Base-by-base conservation (phyloP, 2,797 vertebrate species). In the Sebastes elongatus region DNA sequence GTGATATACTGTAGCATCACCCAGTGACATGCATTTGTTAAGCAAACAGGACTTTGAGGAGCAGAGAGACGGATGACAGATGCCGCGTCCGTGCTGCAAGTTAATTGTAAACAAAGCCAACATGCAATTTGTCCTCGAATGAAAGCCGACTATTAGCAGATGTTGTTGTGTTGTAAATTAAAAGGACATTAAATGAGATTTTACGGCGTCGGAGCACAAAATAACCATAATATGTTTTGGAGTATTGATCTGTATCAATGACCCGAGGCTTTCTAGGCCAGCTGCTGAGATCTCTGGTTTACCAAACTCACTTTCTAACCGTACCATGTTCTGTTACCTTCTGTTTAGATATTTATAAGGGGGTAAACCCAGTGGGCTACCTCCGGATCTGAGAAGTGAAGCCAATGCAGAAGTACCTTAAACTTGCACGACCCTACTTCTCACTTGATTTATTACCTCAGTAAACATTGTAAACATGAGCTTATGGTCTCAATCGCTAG, bases 31-130 rank as follows among this genome's bases (percentile, higher is more conserved):
- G 49, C 20, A 38, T 77, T 76, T 71, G 63, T 78, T 79, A 72
- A 84, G 76, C 62, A 75, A 83, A 81, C 84, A 55, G 74, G 72
- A 55, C 25, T 73, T 27, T 69, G 35, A 62, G 23, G 59, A 57
- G 73, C 73, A 61, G 66, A 33, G 27, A 73, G 72, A 8, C 69
- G 6, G 79, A 68, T 69, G 80, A 84, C 80, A 81, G 79, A 83
- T 42, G 71, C 74, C 61, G 53, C 79, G 32, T 79, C 71, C 7
- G 22, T 42, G 74, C 14, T 64, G 71, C 28, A 18, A 57, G 73
- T 74, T 74, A 76, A 86, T 83, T 71, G 73, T 42, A 61, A 81
- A 82, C 70, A 86, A 73, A 81, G 66, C 20, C 22, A 81, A 74
- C 71, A 23, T 67, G 52, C 64, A 46, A 85, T 87, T 83, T 64